Base-by-base conservation (phyloP, 2,113 vertebrate species). In the Ammodytes marinus region DNA sequence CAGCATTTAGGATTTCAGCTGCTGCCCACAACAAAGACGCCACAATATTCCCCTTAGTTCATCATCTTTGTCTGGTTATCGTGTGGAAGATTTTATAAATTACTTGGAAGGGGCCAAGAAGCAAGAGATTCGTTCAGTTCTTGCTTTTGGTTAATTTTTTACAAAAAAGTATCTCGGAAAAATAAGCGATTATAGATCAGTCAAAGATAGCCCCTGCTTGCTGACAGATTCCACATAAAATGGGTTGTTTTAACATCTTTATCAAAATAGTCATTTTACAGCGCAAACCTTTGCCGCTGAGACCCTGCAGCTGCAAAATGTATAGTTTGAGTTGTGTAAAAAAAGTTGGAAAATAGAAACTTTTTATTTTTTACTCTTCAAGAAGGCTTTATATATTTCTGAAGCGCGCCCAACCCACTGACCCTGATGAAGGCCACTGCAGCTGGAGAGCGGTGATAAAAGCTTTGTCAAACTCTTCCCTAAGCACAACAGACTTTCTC, bases 381-480 rank as follows among this genome's bases (percentile, higher is more conserved):
- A 46, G 6, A 61, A 80, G 60, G 12, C 52, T 40, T 40, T 69
- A 13, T 47, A 27, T 27, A 27, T 27, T 27, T 27, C 27, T 79
- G 69, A 80, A 70, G 53, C 42, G 1, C 0, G 5, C 35, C 27
- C 75, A 77, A 74, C 66, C 45, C 3, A 5, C 66, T 72, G 67
- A 80, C 19, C 5, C 53, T 50, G 67, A 66, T 58, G 70, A 85
- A 88, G 86, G 86, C 79, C 79, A 2, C 67, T 27, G 77, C 60
- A 79, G 80, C 60, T 71, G 52, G 77, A 68, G 40, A 53, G 19
- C 69, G 55, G 76, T 50, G 54, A 57, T 80, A 64, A 87, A 88
- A 80, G 75, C 46, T n/a, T 85, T 60, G 73, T 75, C 68, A 79
- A 49, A 63, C 40, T 74, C 47, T 55, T 71, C 37, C 19, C 68